phyloP scores from a whole-genome alignment of 2,113 vertebrate species.

The Podarcis cretensis region DNA sequence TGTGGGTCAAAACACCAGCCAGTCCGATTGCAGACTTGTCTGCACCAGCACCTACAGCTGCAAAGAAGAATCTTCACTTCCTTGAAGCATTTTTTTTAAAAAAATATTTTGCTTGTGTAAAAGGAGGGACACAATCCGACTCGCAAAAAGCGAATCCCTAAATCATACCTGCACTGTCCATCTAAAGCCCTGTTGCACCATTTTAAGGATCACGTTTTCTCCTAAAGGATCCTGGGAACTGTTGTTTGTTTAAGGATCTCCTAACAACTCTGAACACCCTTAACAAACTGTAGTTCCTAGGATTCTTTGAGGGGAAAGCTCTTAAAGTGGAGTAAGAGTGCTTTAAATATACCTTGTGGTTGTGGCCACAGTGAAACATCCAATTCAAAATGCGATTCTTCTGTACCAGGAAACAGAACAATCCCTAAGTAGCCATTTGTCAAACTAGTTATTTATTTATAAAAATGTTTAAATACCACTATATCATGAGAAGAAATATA shows the following conservation, averaged over 20 bases:
- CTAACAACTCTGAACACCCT: not conserved
- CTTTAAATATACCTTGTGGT: too few species aligned
- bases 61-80: slow-evolving; percentile 38
- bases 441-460: not conserved
- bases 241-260: not conserved
- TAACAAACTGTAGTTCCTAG: not conserved
- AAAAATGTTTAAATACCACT: too few species aligned
- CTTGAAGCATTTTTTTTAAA: slow-evolving; percentile 87
- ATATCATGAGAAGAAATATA: not conserved
- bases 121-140: not conserved
- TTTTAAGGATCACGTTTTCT: not conserved
- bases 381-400: not conserved
- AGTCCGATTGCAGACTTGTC: not conserved
- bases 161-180: not conserved
- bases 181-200: not conserved
- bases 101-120: too few species aligned
- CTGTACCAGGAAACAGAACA: not conserved
- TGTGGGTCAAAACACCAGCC: not conserved
- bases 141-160: not conserved
- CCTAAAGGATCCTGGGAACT: not conserved
- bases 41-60: not conserved
- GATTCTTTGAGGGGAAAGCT: too few species aligned
- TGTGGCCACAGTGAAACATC: not conserved
- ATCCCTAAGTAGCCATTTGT: not conserved
- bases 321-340: too few species aligned